A percentile compares a stretch with the other conserved stretches of the same genome.
Conservation (phyloP, 2,888 invertebrate species). For the Mesorhabditis spiculigera region DNA sequence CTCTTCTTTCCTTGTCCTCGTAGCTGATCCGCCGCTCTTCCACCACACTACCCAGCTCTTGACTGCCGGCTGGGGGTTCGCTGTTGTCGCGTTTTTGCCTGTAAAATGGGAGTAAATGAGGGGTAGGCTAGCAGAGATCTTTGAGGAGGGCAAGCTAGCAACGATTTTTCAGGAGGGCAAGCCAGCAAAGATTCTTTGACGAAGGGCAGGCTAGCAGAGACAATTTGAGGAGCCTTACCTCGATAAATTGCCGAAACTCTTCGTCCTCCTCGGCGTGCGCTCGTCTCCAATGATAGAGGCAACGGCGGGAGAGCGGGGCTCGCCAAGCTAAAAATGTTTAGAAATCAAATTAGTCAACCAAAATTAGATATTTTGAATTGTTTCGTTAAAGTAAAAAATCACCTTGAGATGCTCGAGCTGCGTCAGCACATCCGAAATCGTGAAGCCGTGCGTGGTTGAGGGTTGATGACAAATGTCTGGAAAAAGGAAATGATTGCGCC, state of each 20-base stretch:
- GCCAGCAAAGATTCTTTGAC: too few species aligned
- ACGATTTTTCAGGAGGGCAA: too few species aligned
- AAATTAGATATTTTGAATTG: too few species aligned
- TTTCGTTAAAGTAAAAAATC: background rate
- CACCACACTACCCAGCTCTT: constrained; percentile 12
- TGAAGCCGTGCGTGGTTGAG: constrained; percentile 36
- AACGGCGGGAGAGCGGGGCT: background rate
- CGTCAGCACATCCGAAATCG: constrained; percentile 40
- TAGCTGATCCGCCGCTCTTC: constrained; percentile 1
- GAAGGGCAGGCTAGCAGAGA: too few species aligned
- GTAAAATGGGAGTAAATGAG: background rate
- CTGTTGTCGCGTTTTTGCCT: constrained; percentile 31
- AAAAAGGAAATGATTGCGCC: background rate
- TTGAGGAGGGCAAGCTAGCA: too few species aligned
- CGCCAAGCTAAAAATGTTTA: background rate
- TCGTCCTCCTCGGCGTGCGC: constrained; percentile 28
- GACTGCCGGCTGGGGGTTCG: constrained; percentile 32
- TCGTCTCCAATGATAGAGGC: constrained; percentile 11
- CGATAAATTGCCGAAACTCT: constrained; percentile 36
- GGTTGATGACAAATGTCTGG: constrained; percentile 34
- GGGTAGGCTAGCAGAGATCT: too few species aligned
- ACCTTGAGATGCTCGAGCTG: constrained; percentile 37
- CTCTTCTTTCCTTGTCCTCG: constrained; percentile 11
- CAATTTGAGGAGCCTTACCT: constrained; percentile 14
- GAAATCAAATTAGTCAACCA: too few species aligned